Evolutionary conservation across 2,113 vertebrate genomes (phyloP).

Genomic region (Calyptomena viridis): DNA sequence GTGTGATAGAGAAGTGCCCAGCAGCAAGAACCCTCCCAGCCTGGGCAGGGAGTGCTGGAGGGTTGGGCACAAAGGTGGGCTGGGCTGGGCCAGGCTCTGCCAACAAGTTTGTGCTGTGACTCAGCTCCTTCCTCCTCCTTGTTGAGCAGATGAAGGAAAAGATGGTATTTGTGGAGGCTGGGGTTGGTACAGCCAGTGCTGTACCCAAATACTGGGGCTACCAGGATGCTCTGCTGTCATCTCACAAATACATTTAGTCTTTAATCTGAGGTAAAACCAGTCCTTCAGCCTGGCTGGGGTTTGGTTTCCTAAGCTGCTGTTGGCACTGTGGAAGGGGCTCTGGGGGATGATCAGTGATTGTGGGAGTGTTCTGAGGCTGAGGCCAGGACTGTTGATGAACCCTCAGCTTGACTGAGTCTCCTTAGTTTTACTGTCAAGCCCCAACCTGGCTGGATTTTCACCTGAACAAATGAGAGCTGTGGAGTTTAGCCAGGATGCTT

Average conservation of each 20-base stretch:
- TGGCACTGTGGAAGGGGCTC: not conserved
- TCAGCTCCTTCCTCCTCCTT: slow-evolving; percentile 6
- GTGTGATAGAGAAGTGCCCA: not conserved
- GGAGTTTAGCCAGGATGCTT: not conserved
- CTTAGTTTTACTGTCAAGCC: not conserved
- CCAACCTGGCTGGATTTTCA: not conserved
- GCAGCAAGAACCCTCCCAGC: not conserved
- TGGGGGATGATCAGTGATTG: not conserved
- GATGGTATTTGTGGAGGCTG: not conserved
- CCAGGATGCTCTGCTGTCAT: fast-evolving
- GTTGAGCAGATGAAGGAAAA: not conserved
- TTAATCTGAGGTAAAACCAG: not conserved
- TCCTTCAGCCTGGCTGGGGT: fast-evolving
- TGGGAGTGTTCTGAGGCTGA: not conserved
- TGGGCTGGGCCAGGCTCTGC: not conserved
- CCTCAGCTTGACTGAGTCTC: not conserved
- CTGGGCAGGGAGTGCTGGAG: not conserved
- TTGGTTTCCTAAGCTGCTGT: fast-evolving
- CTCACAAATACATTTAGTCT: fast-evolving
- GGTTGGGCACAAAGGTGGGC: not conserved
- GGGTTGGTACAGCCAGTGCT: not conserved
- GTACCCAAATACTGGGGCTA: not conserved
- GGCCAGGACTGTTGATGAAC: not conserved
- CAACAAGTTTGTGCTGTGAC: not conserved
- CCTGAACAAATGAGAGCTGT: fast-evolving